These are phyloP conservation scores for Indicator maculatus DNA, from an alignment of 2,113 vertebrate species.

Conservation along the genomic window DNA sequence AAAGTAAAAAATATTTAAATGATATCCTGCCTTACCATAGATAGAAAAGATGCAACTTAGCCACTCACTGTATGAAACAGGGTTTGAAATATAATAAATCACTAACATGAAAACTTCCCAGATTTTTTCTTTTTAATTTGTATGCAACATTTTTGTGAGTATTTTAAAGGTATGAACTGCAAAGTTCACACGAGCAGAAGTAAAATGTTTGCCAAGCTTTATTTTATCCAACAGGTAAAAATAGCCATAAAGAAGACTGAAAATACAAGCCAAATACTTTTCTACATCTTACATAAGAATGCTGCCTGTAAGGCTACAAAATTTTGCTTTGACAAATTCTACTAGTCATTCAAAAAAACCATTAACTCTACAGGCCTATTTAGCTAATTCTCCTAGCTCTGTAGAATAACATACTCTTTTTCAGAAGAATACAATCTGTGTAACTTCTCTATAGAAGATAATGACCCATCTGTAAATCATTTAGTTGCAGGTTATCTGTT, in stretches of 20 bases:
- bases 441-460: slow-evolving; percentile 66
- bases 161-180: not conserved
- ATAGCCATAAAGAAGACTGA: slow-evolving; percentile 6
- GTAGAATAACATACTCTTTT: slow-evolving; percentile 41
- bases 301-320: not conserved
- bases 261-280: not conserved
- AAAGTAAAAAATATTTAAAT: slow-evolving; percentile 60
- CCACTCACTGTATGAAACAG: not conserved
- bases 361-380: slow-evolving; percentile 47
- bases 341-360: slow-evolving; percentile 6
- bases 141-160: not conserved
- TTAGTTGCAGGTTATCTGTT: slow-evolving; percentile 75
- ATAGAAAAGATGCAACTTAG: slow-evolving; percentile 13
- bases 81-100: slow-evolving; percentile 36
- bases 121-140: not conserved
- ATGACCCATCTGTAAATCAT: slow-evolving; percentile 77
- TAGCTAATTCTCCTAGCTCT: slow-evolving; percentile 46
- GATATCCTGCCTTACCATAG: not conserved
- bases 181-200: not conserved
- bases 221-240: slow-evolving; percentile 33
- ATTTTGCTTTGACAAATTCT: slow-evolving; percentile 15
- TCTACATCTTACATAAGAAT: not conserved
- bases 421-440: slow-evolving; percentile 52
- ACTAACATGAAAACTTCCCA: not conserved
- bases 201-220: slow-evolving; percentile 25